Base-by-base conservation (phyloP, 2,113 vertebrate species). In the Silurus glanis region DNA sequence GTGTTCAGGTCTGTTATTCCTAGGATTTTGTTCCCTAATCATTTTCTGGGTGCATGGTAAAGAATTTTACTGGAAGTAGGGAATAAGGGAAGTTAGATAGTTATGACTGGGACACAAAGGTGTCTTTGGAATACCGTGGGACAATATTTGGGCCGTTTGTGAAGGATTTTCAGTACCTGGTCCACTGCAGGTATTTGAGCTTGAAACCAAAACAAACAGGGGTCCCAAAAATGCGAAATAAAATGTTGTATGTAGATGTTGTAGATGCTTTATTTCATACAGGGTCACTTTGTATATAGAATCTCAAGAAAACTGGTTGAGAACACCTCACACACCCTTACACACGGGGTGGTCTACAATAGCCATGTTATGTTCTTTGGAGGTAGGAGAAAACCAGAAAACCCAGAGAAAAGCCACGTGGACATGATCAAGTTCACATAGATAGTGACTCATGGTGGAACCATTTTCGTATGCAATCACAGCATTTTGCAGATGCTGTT, bases 181-280 rank as follows among this genome's bases (percentile, higher is more conserved):
- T 87, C 89, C 89, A 55, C 79, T 51, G 82, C 90, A 90, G 90
- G 89, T 91, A 90, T 91, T 90, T 92, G 89, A 89, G 90, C 90
- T 85, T 80, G 61, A 92, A 92, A 90, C 86, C 56, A 49, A 66
- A 45, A 86, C 91, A 91, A 92, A 93, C 90, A 88, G 90, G 89
- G 91, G 91, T 91, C 91, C 91, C 89, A 90, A 91, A 86, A 90
- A 80, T 86, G 88, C 19, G 88, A 93, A 90, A 93, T 93, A 93
- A 93, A 90, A 91, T 87, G n/a, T 87, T 90, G 90, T 87, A 93
- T 13, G 13, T 56, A 6, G 8, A 56, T 9, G 55, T 37, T 37
- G 37, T 2, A 59, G 19, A 17, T 6, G 4, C 59, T 21, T 21
- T 61, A 59, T 59, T 59, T 59, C 58, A 17, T 37, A 37, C 37